Evolutionary conservation across 2,113 vertebrate species (phyloP).

Genomic region (Perca schrenkii): DNA sequence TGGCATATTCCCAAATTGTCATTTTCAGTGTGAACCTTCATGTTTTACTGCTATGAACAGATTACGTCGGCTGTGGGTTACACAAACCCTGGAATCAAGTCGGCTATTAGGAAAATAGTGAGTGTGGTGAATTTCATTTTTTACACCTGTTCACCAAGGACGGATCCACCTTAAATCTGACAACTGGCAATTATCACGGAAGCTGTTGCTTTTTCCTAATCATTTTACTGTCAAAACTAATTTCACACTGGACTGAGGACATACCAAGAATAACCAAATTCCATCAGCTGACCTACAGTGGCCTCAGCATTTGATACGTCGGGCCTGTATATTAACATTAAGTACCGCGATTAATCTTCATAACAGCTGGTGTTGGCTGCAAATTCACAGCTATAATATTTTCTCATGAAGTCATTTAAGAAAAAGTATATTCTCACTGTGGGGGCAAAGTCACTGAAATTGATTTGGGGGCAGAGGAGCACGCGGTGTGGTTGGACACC

Average conservation of each 20-base stretch:
- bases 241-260: conserved; percentile 38
- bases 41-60: background rate
- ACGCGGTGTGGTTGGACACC: conserved; percentile 47
- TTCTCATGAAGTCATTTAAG: conserved; percentile 75
- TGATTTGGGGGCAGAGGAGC: conserved; percentile 66
- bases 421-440: conserved; percentile 66
- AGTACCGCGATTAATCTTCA: conserved; percentile 77
- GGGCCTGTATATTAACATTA: conserved; percentile 67
- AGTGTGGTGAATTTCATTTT: background rate
- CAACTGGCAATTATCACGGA: conserved; percentile 28
- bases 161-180: conserved; percentile 9
- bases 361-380: conserved; percentile 67
- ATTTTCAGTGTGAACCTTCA: background rate
- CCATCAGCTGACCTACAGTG: conserved; percentile 47
- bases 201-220: conserved; percentile 19
- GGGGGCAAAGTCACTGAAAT: conserved; percentile 71
- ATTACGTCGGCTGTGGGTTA: background rate
- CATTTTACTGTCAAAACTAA: conserved; percentile 36
- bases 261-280: conserved; percentile 44
- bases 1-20: background rate
- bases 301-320: conserved; percentile 49
- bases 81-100: background rate
- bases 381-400: conserved; percentile 75
- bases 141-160: conserved; percentile 18
- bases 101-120: background rate